Evolutionary conservation across 2,797 vertebrate species (phyloP).

Genomic region (Tapera naevia): DNA sequence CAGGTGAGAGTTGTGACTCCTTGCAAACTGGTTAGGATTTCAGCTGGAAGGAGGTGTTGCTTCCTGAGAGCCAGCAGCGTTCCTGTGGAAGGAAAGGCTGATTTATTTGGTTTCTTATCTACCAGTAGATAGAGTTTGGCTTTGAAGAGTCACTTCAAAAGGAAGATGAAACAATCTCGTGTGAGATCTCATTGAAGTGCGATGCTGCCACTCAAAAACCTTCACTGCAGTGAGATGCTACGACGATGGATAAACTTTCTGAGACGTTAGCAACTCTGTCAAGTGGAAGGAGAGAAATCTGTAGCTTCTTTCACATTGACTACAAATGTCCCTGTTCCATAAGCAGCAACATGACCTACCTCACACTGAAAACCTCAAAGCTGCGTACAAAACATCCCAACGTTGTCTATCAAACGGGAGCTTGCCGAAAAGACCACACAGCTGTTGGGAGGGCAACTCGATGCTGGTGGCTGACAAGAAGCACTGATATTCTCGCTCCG

Average conservation of each 20-base stretch:
- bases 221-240: not conserved
- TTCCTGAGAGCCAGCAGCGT: not conserved
- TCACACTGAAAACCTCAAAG: not conserved
- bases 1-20: not conserved
- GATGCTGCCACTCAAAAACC: not conserved
- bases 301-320: not conserved
- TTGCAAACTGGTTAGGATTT: not conserved
- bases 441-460: accelerated
- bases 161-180: not conserved
- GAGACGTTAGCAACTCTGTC: not conserved
- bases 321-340: accelerated
- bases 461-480: not conserved
- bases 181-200: not conserved
- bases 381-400: accelerated
- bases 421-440: accelerated
- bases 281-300: not conserved
- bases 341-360: not conserved
- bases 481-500: not conserved
- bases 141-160: not conserved
- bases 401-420: not conserved
- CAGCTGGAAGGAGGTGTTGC: not conserved
- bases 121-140: not conserved
- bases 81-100: not conserved
- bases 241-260: not conserved
- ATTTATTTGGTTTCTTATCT: not conserved